Percentiles rank a stretch among this genome's conserved stretches.
Conservation (phyloP, 1,140 invertebrate genomes). For the Drosophila kohkoa region DNA sequence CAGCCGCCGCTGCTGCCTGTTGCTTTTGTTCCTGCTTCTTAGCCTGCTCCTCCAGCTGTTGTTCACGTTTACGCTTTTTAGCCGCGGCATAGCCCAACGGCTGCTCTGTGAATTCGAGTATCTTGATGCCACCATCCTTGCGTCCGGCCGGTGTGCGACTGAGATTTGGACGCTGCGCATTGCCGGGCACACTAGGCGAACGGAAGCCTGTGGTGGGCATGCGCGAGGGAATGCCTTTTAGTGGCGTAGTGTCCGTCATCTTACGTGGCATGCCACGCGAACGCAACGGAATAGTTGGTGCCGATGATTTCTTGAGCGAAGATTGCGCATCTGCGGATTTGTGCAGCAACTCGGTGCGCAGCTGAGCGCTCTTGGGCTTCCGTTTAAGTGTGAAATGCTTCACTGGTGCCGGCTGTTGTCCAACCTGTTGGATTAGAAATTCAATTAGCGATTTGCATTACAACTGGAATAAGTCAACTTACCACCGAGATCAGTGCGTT, state of each 20-base stretch:
- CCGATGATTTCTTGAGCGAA: constrained; percentile 94
- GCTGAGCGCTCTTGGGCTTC: constrained; percentile 96
- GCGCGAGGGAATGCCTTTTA: constrained; percentile 95
- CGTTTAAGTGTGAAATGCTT: constrained; percentile 98
- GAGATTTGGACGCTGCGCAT: constrained; percentile 85
- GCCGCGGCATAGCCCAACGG: constrained; percentile 90
- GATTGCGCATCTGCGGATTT: constrained; percentile 95
- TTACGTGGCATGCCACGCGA: constrained; percentile 97
- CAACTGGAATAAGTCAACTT: constrained; percentile 81
- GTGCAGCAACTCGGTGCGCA: constrained; percentile 95
- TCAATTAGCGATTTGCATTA: not conserved
- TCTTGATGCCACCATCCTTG: constrained; percentile 96
- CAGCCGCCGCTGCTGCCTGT: constrained; percentile 85
- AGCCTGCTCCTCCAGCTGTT: constrained; percentile 92
- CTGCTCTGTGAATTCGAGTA: constrained; percentile 97
- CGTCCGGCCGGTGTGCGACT: constrained; percentile 87
- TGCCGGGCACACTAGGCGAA: constrained; percentile 85
- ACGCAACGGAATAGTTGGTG: constrained; percentile 93
- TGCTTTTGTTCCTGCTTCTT: constrained; percentile 89
- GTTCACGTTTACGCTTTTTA: constrained; percentile 86
- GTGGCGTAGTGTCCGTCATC: constrained; percentile 98
- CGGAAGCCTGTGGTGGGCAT: constrained; percentile 88
- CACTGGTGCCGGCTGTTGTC: constrained; percentile 88
- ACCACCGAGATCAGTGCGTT: constrained; percentile 95
- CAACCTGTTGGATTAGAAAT: constrained; percentile 84